These are phyloP conservation scores for Prostheceraeus crozeri DNA, from an alignment of 2,888 invertebrate species.

Conservation along the genomic window DNA sequence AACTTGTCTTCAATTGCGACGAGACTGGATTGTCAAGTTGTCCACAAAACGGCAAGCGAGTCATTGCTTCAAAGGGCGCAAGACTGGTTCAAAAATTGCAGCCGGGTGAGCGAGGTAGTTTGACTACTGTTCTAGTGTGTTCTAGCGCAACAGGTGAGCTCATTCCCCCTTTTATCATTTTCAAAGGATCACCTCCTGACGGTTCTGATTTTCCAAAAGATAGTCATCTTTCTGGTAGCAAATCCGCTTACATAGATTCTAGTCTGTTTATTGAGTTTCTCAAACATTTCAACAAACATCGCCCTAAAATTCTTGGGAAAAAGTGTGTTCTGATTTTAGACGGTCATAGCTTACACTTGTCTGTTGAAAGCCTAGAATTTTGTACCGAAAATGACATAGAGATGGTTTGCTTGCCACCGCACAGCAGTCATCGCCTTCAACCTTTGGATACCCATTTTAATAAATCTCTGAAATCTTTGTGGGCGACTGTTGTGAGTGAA, in stretches of 20 bases:
- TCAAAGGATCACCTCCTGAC: conserved; percentile 20
- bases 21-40: conserved; percentile 26
- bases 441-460: conserved; percentile 14
- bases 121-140: conserved; percentile 16
- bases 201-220: neutral
- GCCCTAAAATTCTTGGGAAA: conserved; percentile 21
- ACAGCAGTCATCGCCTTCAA: conserved; percentile 18
- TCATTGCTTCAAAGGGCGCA: conserved; percentile 4
- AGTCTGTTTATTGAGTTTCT: conserved; percentile 12
- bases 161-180: conserved; percentile 18
- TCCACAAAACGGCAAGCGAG: conserved; percentile 12
- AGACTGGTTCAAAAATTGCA: conserved; percentile 23
- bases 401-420: conserved; percentile 6
- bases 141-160: conserved; percentile 11
- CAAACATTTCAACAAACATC: conserved; percentile 6
- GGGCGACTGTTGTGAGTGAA: neutral
- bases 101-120: conserved; percentile 16
- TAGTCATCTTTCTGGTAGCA: neutral
- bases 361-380: conserved; percentile 13
- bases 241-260: conserved; percentile 22
- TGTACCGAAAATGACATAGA: conserved; percentile 25
- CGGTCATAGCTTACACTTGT: conserved; percentile 12
- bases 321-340: conserved; percentile 5
- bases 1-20: conserved; percentile 24
- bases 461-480: neutral